Evolutionary conservation across 2,797 vertebrate species (phyloP).

Genomic region (Sphenopsis melanotis): DNA sequence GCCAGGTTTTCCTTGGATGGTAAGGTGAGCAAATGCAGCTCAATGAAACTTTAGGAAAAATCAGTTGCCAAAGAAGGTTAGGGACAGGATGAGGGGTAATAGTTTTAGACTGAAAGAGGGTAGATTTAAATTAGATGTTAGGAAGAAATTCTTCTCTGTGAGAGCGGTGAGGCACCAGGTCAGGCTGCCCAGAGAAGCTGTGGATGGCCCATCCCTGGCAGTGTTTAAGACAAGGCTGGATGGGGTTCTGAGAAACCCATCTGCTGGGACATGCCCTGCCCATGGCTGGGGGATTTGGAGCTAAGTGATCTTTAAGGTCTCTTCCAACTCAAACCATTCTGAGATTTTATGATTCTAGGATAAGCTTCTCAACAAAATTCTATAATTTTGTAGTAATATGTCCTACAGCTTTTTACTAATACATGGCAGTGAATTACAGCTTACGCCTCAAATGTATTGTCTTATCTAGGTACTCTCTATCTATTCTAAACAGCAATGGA

Average conservation of each 20-base stretch:
- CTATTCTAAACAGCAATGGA: not conserved
- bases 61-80: not conserved
- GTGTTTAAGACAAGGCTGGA: not conserved
- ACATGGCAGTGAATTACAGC: not conserved
- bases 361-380: not conserved
- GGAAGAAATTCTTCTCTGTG: not conserved
- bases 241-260: not conserved
- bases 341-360: not conserved
- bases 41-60: not conserved
- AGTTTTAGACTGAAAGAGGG: not conserved
- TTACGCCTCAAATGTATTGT: not conserved
- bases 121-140: not conserved
- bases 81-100: not conserved
- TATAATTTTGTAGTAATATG: not conserved
- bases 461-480: not conserved
- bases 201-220: not conserved
- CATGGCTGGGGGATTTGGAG: rapidly evolving
- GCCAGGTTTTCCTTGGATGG: not conserved
- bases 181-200: not conserved
- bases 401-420: not conserved
- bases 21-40: not conserved
- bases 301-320: not conserved
- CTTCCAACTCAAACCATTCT: not conserved
- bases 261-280: not conserved
- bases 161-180: not conserved